Evolutionary conservation across 2,797 vertebrate species (phyloP).

Genomic region (Brachyalestes nurse): DNA sequence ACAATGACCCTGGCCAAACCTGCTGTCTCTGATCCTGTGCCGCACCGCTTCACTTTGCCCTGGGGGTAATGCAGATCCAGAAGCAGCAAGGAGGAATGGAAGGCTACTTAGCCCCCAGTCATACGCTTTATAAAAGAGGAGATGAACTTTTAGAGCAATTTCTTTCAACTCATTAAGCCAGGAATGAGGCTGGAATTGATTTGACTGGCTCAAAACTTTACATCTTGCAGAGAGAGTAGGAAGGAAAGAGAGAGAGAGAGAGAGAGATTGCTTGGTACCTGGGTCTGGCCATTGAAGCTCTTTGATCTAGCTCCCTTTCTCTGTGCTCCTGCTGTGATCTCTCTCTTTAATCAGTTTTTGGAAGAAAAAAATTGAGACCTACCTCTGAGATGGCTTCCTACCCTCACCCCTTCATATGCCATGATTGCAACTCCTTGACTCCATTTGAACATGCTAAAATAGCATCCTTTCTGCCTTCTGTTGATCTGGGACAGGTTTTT

Average conservation of each 20-base stretch:
- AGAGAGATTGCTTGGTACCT: conserved; percentile 5
- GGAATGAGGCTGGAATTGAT: conserved; percentile 48
- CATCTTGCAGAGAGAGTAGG: conserved; percentile 8
- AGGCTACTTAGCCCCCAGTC: conserved; percentile 21
- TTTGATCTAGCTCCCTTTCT: conserved; percentile 51
- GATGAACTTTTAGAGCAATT: conserved; percentile 32
- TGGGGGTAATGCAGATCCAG: conserved; percentile 29
- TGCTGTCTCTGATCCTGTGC: conserved; percentile 34
- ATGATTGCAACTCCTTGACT: conserved; percentile 24
- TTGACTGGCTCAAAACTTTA: conserved; percentile 27
- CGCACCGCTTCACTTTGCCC: conserved; percentile 35
- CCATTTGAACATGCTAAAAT: conserved; percentile 3
- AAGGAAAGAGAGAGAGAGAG: conserved; percentile 1
- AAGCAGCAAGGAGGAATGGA: background rate
- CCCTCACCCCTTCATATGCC: conserved; percentile 25
- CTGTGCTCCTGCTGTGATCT: conserved; percentile 46
- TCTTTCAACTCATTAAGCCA: conserved; percentile 48
- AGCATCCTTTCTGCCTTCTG: background rate
- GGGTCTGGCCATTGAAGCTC: conserved; percentile 33
- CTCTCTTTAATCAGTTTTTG: conserved; percentile 60
- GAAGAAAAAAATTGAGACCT: conserved; percentile 35
- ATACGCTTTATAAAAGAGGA: conserved; percentile 35
- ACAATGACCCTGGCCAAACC: conserved; percentile 32
- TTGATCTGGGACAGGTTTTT: conserved; percentile 13
- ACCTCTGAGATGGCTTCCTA: conserved; percentile 41